Evolutionary conservation across 2,888 invertebrate genomes (phyloP), one percentile per base, ranked within the genome.

Genomic region (Lampropteryx suffumata): DNA sequence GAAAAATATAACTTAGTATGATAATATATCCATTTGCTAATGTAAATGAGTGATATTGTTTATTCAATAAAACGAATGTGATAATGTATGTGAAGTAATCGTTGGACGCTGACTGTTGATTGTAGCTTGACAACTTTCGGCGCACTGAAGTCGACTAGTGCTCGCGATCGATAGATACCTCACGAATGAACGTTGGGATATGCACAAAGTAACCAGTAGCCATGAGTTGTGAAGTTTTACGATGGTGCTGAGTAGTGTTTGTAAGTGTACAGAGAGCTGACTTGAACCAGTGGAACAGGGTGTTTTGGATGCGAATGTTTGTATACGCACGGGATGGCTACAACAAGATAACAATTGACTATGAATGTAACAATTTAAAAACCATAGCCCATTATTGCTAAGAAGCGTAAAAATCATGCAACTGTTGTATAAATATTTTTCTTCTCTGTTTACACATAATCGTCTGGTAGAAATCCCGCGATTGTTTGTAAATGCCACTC

Each of bases 41-140:
- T 77, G 73, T 77, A 72, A 78, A 79, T 78, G 73, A 73, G 76
- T 76, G 73, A 65, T 77, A 79, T 78, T 79, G 67, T 76, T 73
- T 75, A 75, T 78, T 82, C 79, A 78, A 76, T 79, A 82, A 81
- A 62, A 76, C 77, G 79, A 83, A 80, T 87, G 87, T 88, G 88
- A 86, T 87, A 85, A 70, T 80, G 76, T 83, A 80, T 78, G 76
- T 75, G 78, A 74, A 47, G 51, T 51, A 46, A 78, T 74, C 70
- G 71, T 76, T 79, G 73, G 76, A 73, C 64, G 69, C 67, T 70
- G 76, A 71, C 66, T 72, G 71, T 71, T 70, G 74, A 73, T 69
- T 65, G 71, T 74, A 69, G 65, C 77, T 80, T 76, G 70, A 77
- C 82, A 77, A 80, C 74, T 79, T 67, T 59, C 52, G 79, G 68